Conservation (phyloP, 2,797 vertebrate species). For the Tiaroga cobitis region DNA sequence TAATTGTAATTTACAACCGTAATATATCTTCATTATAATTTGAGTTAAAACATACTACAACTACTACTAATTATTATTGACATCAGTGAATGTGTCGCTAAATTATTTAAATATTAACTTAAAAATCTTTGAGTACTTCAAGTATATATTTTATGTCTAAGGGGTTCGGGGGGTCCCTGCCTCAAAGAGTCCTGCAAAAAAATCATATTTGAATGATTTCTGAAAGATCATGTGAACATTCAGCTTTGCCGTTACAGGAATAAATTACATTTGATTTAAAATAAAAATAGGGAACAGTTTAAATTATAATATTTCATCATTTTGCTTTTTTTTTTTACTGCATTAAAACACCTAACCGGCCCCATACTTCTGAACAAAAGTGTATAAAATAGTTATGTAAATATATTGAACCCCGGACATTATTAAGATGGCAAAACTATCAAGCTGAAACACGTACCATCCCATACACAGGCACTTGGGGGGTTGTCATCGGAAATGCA, state of each 20-base stretch:
- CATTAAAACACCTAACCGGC: too few relatives aligned
- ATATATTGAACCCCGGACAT: neutral
- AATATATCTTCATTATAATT: neutral
- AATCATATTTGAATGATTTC: too few relatives aligned
- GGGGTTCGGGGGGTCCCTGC: too few relatives aligned
- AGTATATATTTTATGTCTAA: too few relatives aligned
- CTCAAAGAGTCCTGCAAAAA: neutral
- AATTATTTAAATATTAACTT: neutral
- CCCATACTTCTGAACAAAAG: neutral
- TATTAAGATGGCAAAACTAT: neutral
- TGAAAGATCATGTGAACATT: too few relatives aligned
- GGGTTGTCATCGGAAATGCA: conserved; percentile 87
- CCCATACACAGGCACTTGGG: conserved; percentile 94
- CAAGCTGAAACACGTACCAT: conserved; percentile 79
- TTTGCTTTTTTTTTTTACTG: too few relatives aligned
- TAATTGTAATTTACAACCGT: too few relatives aligned
- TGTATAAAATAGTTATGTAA: neutral
- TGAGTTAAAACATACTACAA: neutral
- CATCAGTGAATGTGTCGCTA: neutral
- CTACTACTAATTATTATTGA: neutral
- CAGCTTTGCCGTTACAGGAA: too few relatives aligned
- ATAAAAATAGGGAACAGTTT: too few relatives aligned
- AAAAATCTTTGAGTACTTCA: too few relatives aligned
- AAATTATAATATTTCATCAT: too few relatives aligned
- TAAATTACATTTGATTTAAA: too few relatives aligned